Evolutionary conservation across 2,888 invertebrate genomes (phyloP).

Genomic region (Drosophila leonis): DNA sequence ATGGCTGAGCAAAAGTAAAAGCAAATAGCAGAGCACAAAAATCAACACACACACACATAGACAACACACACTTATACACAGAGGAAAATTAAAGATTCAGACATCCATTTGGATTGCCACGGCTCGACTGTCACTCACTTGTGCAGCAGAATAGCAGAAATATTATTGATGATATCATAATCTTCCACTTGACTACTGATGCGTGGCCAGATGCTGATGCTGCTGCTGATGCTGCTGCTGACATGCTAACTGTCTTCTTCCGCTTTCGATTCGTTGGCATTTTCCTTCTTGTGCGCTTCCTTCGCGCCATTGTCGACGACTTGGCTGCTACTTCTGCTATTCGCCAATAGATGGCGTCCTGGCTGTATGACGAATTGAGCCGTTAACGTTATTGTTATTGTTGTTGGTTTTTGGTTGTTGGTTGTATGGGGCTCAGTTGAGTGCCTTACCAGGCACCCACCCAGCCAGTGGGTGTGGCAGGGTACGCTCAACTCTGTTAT

Average conservation of each 20-base stretch:
- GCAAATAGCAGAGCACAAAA: background rate
- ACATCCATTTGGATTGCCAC: conserved; percentile 26
- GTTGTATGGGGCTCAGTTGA: conserved; percentile 33
- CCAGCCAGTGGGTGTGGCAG: conserved; percentile 29
- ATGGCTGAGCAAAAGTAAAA: background rate
- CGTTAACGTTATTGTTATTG: conserved; percentile 45
- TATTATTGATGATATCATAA: conserved; percentile 84
- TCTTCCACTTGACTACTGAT: conserved; percentile 84
- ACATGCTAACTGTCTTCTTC: conserved; percentile 74
- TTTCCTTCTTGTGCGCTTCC: conserved; percentile 51
- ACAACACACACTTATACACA: background rate
- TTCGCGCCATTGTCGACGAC: conserved; percentile 27
- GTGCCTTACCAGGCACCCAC: conserved; percentile 37
- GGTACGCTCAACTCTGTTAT: conserved; percentile 45
- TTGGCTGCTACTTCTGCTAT: background rate
- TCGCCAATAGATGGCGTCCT: conserved; percentile 6
- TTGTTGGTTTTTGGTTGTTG: background rate
- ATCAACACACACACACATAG: background rate
- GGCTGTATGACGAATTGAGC: conserved; percentile 53
- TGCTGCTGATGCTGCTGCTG: conserved; percentile 64
- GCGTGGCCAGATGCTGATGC: conserved; percentile 68
- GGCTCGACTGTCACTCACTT: conserved; percentile 79
- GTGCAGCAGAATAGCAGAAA: conserved; percentile 82
- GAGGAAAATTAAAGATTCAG: conserved; percentile 41
- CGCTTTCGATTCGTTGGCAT: conserved; percentile 73